phyloP scores from a whole-genome alignment of 2,113 vertebrate species.

The Siniperca knerii region DNA sequence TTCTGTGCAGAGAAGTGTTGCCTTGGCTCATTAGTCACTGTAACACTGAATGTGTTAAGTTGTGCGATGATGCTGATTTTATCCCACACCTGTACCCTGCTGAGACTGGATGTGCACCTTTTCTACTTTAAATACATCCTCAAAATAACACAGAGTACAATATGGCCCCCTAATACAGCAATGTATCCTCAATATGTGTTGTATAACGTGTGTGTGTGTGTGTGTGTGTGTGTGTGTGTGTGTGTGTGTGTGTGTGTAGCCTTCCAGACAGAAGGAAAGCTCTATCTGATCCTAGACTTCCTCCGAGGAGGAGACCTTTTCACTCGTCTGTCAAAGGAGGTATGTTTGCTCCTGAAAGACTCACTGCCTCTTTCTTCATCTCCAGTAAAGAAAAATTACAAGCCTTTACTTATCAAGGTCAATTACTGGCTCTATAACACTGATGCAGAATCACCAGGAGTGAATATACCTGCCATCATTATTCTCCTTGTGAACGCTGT shows the following conservation, averaged over 20 bases:
- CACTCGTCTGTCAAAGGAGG: slow-evolving; percentile 97
- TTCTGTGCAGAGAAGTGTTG: neutral
- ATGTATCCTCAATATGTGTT: neutral
- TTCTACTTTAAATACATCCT: slow-evolving; percentile 17
- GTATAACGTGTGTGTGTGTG: neutral
- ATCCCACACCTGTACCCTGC: neutral
- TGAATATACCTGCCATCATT: neutral
- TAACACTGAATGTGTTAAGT: neutral
- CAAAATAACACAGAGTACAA: slow-evolving; percentile 7
- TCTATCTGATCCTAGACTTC: slow-evolving; percentile 98
- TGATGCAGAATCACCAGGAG: neutral
- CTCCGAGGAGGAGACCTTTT: slow-evolving; percentile 97
- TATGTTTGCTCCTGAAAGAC: slow-evolving; percentile 10
- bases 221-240: slow-evolving; percentile 33
- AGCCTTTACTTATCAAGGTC: slow-evolving; percentile 10
- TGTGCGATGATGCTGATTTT: neutral
- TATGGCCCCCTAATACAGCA: neutral
- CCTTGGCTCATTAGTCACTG: neutral
- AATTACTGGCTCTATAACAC: neutral
- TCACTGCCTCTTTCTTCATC: neutral
- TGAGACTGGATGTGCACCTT: neutral
- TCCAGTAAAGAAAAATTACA: neutral
- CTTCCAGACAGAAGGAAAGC: slow-evolving; percentile 98
- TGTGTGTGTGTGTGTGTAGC: slow-evolving; percentile 79
- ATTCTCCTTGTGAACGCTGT: neutral